Conservation (phyloP, 2,113 vertebrate genomes). For the Corythoichthys intestinalis region DNA sequence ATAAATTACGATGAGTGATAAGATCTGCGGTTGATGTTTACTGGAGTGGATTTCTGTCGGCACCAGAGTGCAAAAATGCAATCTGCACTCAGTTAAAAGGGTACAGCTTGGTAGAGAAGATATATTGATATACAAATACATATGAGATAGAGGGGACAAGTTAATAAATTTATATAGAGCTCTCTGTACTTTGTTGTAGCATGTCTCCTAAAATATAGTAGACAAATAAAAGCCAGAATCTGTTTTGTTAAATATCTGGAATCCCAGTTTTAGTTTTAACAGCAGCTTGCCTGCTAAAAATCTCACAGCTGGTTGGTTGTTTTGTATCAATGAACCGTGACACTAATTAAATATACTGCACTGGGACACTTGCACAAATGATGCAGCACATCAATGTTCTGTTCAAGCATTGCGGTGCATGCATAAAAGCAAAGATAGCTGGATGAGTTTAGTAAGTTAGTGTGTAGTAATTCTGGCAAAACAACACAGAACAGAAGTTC, state of each 20-base stretch:
- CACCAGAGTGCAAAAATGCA: slow-evolving; percentile 32
- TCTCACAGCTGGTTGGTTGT: background rate
- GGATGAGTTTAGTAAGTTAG: background rate
- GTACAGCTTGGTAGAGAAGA: slow-evolving; percentile 49
- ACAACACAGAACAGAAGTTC: background rate
- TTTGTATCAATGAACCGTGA: background rate
- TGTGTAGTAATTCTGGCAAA: background rate
- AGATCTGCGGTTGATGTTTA: slow-evolving; percentile 60
- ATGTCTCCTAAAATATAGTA: slow-evolving; percentile 16
- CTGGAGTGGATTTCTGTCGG: slow-evolving; percentile 32
- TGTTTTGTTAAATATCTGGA: background rate
- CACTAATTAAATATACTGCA: slow-evolving; percentile 1
- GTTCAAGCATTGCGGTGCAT: background rate
- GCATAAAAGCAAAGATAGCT: background rate
- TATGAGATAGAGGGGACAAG: slow-evolving; percentile 60
- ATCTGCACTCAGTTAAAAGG: slow-evolving; percentile 59
- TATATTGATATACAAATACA: slow-evolving; percentile 49
- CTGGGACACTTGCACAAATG: background rate
- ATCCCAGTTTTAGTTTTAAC: background rate
- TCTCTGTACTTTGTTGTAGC: slow-evolving; percentile 25
- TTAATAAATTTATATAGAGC: slow-evolving; percentile 73
- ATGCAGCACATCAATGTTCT: background rate
- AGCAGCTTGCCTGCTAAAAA: background rate
- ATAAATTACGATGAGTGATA: slow-evolving; percentile 38
- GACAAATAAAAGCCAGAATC: background rate